Evolutionary conservation across 2,888 invertebrate species (phyloP), one percentile per base, ranked within the genome.

Genomic region (Artemia sinica): DNA sequence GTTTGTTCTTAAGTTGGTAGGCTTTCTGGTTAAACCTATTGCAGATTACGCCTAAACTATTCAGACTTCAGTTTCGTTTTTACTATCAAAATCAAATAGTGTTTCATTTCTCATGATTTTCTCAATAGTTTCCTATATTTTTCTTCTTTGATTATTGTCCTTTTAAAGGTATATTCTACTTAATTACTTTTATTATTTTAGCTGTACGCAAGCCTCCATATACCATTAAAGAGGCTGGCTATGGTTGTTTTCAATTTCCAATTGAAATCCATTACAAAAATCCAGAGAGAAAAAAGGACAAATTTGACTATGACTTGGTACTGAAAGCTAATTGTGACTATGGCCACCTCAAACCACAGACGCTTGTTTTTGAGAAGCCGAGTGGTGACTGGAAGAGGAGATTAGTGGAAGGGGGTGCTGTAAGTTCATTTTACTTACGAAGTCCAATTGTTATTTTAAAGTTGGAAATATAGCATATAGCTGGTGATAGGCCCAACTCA

Each of bases 141-240:
- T 51, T 52, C 6, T 11, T 13, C 18, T 12, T 66, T 68, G 13
- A 71, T 68, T 65, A 69, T 71, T 73, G 41, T 41, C 41, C 41
- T 41, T 41, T 41, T 6, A 41, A 41, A 6, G 41, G 41, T 41
- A 6, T 41, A 41, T 41, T 41, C 41, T 41, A 41, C 41, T 41
- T 41, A 41, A 41, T 0, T 41, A 6, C 41, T 41, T 41, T 41
- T 41, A 2, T 41, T 41, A 41, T 84, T 85, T 67, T 81, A 92
- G 92, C 88, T 74, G 82, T 91, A 5, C 92, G 91, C 76, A 91
- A 91, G 73, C 91, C 94, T 68, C 95, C 95, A 4, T 96, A 89
- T 79, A 80, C 84, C 67, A 84, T 96, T 50, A 86, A 87, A 74
- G 94, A 95, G 78, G 89, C 91, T n/a, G 95, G 96, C 8, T 96